Evolutionary conservation across 2,113 vertebrate genomes (phyloP).

Genomic region (Pseudonaja textilis): DNA sequence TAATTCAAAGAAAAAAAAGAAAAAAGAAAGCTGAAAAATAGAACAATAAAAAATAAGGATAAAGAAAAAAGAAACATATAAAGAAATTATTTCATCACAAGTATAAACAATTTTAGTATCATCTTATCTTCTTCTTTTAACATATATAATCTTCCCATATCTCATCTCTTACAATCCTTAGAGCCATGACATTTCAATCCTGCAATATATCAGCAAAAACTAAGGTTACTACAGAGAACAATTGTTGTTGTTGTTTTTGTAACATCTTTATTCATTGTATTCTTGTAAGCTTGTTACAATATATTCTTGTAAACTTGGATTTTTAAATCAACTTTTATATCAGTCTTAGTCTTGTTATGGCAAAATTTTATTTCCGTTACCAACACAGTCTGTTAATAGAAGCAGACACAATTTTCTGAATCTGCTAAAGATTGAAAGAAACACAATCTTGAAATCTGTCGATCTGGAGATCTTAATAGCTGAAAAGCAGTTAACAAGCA

Average conservation of each 20-base stretch:
- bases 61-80: neutral
- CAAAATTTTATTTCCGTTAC: neutral
- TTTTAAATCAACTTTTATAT: neutral
- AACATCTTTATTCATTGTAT: neutral
- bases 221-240: neutral
- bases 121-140: neutral
- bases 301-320: neutral
- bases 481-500: neutral
- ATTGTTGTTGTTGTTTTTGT: neutral
- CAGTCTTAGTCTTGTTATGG: neutral
- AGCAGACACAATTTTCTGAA: neutral
- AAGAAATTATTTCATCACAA: neutral
- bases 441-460: neutral
- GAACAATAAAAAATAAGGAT: neutral
- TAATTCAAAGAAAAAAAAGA: neutral
- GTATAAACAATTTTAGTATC: neutral
- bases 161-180: neutral
- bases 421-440: neutral
- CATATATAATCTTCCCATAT: neutral
- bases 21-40: neutral
- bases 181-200: neutral
- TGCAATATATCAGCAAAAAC: neutral
- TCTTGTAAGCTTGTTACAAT: neutral
- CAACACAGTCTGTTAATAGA: neutral
- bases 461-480: neutral